Evolutionary conservation across 2,113 vertebrate genomes (phyloP), one percentile per base, ranked within the genome.

Genomic region (Hystrix brachyura): DNA sequence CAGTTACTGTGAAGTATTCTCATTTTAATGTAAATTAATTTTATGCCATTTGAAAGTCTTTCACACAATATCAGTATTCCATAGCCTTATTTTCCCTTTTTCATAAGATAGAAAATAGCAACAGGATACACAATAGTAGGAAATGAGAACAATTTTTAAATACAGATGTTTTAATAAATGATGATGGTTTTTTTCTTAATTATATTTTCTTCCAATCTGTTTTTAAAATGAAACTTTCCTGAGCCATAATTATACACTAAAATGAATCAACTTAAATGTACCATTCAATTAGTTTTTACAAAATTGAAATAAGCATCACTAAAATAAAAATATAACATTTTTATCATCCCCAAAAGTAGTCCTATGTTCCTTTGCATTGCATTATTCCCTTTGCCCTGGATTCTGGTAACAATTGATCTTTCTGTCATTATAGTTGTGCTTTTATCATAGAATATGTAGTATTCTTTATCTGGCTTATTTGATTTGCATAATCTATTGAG

Each of bases 121-220:
- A n/a, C 17, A 64, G 51, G 53, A 78, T 9, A 48, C 29, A 64
- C 19, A 83, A 27, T 71, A 80, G 62, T 57, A 72, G 71, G 29
- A 60, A 71, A 43, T 1, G 27, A 92, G 19, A 87, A 38, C 10
- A 65, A 59, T 55, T 71, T 86, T 57, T 91, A 55, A 18, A 43
- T 60, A 32, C 1, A 91, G 48, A 90, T 78, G 74, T 95, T 94
- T 53, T 72, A 86, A 91, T 94, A 94, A 83, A 87, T 90, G 25
- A 38, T 29, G 43, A 32, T 71, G 5, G 17, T 80, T 87, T 83
- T 83, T 15, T 78, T 59, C 86, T 69, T 94, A 74, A 74, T 80
- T 92, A 19, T 90, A 87, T 83, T 71, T 96, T 89, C 43, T 90
- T 86, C 74, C 21, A 43, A 14, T 65, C 29, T 55, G 59, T 93